Evolutionary conservation across 2,888 invertebrate genomes (phyloP), one percentile per base, ranked within the genome.

Genomic region (Aelia acuminata): DNA sequence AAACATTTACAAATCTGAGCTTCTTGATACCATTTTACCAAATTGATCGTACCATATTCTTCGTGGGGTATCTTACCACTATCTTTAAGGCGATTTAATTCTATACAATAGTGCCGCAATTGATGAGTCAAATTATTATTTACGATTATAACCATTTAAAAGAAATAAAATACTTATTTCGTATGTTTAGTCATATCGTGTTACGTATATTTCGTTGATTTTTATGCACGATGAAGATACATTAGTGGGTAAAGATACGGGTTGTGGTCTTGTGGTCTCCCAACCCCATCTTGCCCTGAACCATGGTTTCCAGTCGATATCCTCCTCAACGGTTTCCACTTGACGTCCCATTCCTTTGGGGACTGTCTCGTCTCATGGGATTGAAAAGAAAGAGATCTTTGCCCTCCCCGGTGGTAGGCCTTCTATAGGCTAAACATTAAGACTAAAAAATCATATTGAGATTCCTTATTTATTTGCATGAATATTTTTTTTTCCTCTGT

Each of bases 291-390:
- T 35, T 35, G 63, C 31, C 8, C 31, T 35, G 7, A 70, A 15
- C 31, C 35, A 70, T 70, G 35, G 35, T 70, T 70, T 70, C 63
- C 63, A 70, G 63, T 35, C 63, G 63, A 70, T 35, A 70, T 35
- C 15, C 1, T 8, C 31, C 57, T 57, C 63, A 70, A 70, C 26
- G 57, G 57, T 26, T 70, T 70, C 63, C 63, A 70, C 63, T 35
- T 18, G 63, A 35, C 63, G 63, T 70, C 63, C 35, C 63, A 70
- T 31, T 26, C 63, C 63, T 70, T 70, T 70, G 7, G 31, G 63
- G 31, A 35, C 18, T 70, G 35, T 70, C n/a, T 10, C 10, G 1
- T 15, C 18, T 35, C 35, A 0, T 20, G 31, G 18, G 4, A 70
- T 20, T 18, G 35, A 35, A 31, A 35, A 35, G 35, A 70, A 70